Evolutionary conservation across 2,113 vertebrate genomes (phyloP).

Genomic region (Phrynosoma platyrhinos): DNA sequence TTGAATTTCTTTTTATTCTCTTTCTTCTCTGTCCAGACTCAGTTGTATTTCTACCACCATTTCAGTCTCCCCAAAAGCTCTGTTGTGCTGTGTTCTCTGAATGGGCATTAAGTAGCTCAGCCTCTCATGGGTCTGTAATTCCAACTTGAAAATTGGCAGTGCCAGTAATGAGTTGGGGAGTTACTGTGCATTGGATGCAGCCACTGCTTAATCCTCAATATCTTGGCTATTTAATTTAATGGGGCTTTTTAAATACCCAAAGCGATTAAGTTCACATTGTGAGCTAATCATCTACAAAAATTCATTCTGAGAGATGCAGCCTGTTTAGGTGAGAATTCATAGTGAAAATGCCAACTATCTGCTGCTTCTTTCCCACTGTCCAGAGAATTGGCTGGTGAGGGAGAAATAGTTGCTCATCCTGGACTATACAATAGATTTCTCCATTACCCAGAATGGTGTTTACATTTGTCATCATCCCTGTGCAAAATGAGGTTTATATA

Average conservation of each 20-base stretch:
- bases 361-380: slow-evolving; percentile 33
- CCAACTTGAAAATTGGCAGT: background rate
- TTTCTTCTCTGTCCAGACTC: background rate
- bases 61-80: slow-evolving; percentile 3
- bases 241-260: slow-evolving; percentile 72
- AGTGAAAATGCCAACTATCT: slow-evolving; percentile 25
- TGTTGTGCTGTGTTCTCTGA: slow-evolving; percentile 8
- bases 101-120: fast-evolving
- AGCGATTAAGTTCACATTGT: slow-evolving; percentile 76
- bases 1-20: no score
- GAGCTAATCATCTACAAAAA: slow-evolving; percentile 74
- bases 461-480: background rate
- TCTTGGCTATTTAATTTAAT: slow-evolving; percentile 74
- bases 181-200: slow-evolving; percentile 67
- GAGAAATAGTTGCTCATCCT: background rate
- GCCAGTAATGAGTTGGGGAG: slow-evolving; percentile 60
- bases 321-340: slow-evolving; percentile 67
- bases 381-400: background rate
- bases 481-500: background rate
- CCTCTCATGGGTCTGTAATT: slow-evolving; percentile 30
- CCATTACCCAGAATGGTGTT: background rate
- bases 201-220: slow-evolving; percentile 70
- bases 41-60: slow-evolving; percentile 23
- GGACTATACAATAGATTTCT: background rate
- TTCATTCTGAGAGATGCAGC: slow-evolving; percentile 68